Conservation (phyloP, 2,888 invertebrate species). For the Emesis furor region DNA sequence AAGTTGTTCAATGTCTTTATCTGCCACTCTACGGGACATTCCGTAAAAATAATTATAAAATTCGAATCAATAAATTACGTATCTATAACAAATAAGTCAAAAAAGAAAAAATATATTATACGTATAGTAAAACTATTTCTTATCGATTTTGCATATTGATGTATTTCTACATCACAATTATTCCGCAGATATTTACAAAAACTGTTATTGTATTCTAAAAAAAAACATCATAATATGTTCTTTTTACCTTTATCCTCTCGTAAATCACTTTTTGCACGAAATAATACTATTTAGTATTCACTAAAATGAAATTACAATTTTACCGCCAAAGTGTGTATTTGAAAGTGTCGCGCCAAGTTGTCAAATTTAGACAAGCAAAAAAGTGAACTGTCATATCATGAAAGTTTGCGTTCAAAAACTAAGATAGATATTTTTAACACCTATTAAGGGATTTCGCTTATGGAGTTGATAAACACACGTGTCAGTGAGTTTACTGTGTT, state of each 20-base stretch:
- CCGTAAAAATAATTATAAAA: conserved; percentile 60
- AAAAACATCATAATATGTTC: conserved; percentile 48
- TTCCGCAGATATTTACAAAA: conserved; percentile 64
- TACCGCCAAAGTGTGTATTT: conserved; percentile 32
- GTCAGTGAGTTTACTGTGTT: too few relatives aligned
- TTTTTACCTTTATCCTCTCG: conserved; percentile 56
- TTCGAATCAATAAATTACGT: conserved; percentile 48
- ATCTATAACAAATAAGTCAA: conserved; percentile 54
- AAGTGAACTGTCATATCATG: conserved; percentile 49
- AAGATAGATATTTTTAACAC: conserved; percentile 64
- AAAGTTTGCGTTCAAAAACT: conserved; percentile 60
- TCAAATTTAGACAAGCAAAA: conserved; percentile 54
- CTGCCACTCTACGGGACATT: conserved; percentile 66
- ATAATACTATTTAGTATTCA: conserved; percentile 48
- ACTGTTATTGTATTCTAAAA: conserved; percentile 58
- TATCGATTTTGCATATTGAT: conserved; percentile 65
- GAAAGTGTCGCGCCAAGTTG: conserved; percentile 51
- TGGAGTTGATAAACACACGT: too few relatives aligned
- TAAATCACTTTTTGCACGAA: conserved; percentile 57
- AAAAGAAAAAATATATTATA: conserved; percentile 49
- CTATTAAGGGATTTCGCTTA: too few relatives aligned
- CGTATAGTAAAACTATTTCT: conserved; percentile 50
- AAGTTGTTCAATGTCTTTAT: conserved; percentile 66
- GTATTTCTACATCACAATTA: conserved; percentile 68
- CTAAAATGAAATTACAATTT: conserved; percentile 33